These are phyloP conservation scores for Apoderus coryli DNA, from an alignment of 2,888 invertebrate genomes.

Conservation along the genomic window DNA sequence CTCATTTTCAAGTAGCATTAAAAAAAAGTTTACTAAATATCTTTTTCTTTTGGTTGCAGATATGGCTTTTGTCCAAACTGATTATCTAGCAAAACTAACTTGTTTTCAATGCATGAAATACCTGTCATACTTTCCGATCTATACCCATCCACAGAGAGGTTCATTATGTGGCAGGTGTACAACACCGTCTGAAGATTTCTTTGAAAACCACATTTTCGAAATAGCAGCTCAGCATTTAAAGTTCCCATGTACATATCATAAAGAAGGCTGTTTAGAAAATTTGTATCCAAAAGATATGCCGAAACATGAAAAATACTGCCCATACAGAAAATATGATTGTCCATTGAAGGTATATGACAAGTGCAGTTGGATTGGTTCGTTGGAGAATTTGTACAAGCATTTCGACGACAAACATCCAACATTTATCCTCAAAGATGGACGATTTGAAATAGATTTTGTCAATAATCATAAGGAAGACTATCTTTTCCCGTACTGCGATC, in stretches of 20 bases:
- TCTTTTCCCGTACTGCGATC: slow-evolving; percentile 21
- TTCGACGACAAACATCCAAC: slow-evolving; percentile 22
- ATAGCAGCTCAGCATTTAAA: slow-evolving; percentile 18
- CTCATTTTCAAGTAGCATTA: too few species aligned
- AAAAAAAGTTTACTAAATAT: too few species aligned
- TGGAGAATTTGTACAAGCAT: slow-evolving; percentile 22
- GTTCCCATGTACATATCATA: slow-evolving; percentile 24
- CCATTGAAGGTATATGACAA: slow-evolving; percentile 12
- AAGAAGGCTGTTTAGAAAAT: slow-evolving; percentile 23
- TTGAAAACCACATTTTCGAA: slow-evolving; percentile 23
- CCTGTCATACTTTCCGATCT: slow-evolving; percentile 24
- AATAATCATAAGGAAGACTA: slow-evolving; percentile 24
- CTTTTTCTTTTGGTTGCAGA: too few species aligned
- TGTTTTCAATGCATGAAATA: slow-evolving; percentile 23
- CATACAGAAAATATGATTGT: slow-evolving; percentile 21
- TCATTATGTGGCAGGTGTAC: slow-evolving; percentile 25
- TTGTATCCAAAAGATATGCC: slow-evolving; percentile 18
- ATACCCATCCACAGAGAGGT: slow-evolving; percentile 15
- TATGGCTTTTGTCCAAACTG: too few species aligned
- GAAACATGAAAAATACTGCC: slow-evolving; percentile 23
- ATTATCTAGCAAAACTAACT: too few species aligned
- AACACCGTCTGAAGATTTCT: slow-evolving; percentile 16
- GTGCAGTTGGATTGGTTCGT: slow-evolving; percentile 24
- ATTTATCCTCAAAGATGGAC: slow-evolving; percentile 20
- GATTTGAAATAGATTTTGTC: slow-evolving; percentile 26